Percentiles rank a stretch among this genome's conserved stretches.
Evolutionary conservation across 2,888 invertebrate species (phyloP).

Genomic region (Criorhina ranunculi): DNA sequence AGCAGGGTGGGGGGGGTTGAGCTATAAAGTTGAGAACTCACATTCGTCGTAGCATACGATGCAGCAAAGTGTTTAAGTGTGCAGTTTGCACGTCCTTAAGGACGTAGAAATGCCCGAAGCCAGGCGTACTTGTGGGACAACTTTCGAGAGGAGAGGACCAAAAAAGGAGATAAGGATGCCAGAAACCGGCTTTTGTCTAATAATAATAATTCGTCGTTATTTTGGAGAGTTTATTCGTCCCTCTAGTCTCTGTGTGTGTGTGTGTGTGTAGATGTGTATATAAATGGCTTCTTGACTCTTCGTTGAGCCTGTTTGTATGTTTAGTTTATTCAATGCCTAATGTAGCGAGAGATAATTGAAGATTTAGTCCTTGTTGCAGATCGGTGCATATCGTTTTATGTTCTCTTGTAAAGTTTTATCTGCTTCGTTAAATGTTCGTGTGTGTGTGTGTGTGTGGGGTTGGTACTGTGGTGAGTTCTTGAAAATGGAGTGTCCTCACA

Average conservation of each 20-base stretch:
- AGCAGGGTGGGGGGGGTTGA: not conserved
- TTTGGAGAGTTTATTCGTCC: slow-evolving; percentile 40
- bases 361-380: slow-evolving; percentile 75
- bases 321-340: slow-evolving; percentile 71
- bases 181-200: slow-evolving; percentile 69
- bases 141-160: slow-evolving; percentile 25
- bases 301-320: slow-evolving; percentile 41
- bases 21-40: slow-evolving; percentile 43
- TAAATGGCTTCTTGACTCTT: slow-evolving; percentile 53
- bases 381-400: slow-evolving; percentile 68
- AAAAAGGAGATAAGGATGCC: slow-evolving; percentile 62
- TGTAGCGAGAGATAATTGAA: slow-evolving; percentile 76
- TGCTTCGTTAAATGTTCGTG: slow-evolving; percentile 53
- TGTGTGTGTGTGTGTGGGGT: slow-evolving; percentile 3
- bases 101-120: slow-evolving; percentile 1
- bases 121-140: slow-evolving; percentile 12
- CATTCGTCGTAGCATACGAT: slow-evolving; percentile 33
- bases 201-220: slow-evolving; percentile 70
- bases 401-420: slow-evolving; percentile 63
- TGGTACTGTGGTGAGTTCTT: slow-evolving; percentile 4
- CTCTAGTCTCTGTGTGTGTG: slow-evolving; percentile 6
- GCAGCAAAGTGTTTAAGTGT: slow-evolving; percentile 66
- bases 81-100: slow-evolving; percentile 69
- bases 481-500: slow-evolving; percentile 45
- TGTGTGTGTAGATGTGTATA: not conserved